Conservation (phyloP, 2,113 vertebrate genomes). For the Nyctibius bracteatus region DNA sequence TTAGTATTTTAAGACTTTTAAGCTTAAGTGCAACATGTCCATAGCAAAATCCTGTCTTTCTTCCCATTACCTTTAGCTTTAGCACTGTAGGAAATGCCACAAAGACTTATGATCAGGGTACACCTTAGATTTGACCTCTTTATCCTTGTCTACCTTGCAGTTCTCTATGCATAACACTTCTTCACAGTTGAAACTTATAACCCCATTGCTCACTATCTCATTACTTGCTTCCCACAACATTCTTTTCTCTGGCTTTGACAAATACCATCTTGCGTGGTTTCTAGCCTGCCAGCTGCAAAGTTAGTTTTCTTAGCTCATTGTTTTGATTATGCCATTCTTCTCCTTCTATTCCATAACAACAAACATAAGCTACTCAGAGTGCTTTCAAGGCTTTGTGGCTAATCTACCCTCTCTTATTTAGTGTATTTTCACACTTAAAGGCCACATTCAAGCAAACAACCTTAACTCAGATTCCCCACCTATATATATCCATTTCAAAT, state of each 20-base stretch:
- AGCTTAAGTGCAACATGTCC: neutral
- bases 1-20: neutral
- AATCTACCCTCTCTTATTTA: neutral
- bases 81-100: neutral
- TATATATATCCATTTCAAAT: neutral
- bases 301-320: slow-evolving; percentile 32
- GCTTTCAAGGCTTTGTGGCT: neutral
- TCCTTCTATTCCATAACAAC: neutral
- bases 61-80: neutral
- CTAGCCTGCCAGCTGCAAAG: slow-evolving; percentile 33
- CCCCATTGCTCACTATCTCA: neutral
- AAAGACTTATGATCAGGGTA: neutral
- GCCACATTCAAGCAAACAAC: neutral
- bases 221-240: slow-evolving; percentile 1
- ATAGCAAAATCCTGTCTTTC: neutral
- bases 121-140: neutral
- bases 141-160: neutral
- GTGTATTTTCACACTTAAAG: neutral
- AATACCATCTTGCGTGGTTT: neutral
- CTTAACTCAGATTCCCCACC: neutral
- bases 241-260: slow-evolving; percentile 31
- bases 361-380: slow-evolving; percentile 29
- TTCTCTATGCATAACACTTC: neutral
- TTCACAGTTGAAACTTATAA: neutral
- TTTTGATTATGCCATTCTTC: slow-evolving; percentile 41